Evolutionary conservation across 1,140 invertebrate species (phyloP).

Genomic region (Stegodyphus mimosarum): DNA sequence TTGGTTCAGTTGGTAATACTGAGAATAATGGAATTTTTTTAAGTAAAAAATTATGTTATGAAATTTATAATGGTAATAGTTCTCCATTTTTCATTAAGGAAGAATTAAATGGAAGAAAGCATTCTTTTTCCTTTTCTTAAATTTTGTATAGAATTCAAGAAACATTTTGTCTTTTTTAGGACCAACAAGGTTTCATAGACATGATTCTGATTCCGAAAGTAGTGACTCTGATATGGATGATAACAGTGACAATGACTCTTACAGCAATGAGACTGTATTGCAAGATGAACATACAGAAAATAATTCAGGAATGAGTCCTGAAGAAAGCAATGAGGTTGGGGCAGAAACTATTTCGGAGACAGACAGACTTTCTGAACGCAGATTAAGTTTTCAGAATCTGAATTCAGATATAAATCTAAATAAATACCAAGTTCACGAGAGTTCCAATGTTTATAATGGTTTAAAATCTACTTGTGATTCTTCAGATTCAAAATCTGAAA

Average conservation of each 20-base stretch:
- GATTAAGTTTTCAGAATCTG: conserved; percentile 17
- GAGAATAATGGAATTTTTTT: no score
- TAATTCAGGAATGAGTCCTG: background rate
- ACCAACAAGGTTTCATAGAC: conserved; percentile 33
- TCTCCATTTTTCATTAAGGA: no score
- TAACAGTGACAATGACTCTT: conserved; percentile 27
- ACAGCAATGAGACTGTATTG: conserved; percentile 43
- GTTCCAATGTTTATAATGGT: background rate
- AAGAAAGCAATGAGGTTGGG: background rate
- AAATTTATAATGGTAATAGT: no score
- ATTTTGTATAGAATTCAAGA: no score
- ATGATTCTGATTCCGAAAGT: conserved; percentile 24
- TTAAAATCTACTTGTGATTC: background rate
- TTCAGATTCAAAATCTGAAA: background rate
- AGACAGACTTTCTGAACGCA: background rate
- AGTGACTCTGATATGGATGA: conserved; percentile 6
- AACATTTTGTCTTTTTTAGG: conserved; percentile 14
- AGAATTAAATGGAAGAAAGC: no score
- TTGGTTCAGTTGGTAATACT: no score
- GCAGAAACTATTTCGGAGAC: background rate
- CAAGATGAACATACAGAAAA: conserved; percentile 39
- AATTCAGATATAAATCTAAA: background rate
- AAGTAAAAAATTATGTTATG: no score
- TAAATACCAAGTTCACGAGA: background rate
- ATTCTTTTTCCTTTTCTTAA: no score